Evolutionary conservation across 2,113 vertebrate species (phyloP).

Genomic region (Alethe castanea): DNA sequence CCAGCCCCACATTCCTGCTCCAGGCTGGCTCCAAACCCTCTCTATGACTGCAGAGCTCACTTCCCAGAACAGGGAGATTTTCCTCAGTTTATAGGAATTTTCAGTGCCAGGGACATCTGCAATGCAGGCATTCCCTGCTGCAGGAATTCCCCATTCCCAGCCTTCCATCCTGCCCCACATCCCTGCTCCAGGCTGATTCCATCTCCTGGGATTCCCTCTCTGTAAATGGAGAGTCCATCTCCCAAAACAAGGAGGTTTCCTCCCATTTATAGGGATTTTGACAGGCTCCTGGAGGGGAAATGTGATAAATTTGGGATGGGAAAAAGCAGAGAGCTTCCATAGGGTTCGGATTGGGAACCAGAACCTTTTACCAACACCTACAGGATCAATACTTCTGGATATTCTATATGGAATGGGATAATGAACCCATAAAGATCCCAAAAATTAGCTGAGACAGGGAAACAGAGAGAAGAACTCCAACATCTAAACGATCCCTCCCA

Average conservation of each 20-base stretch:
- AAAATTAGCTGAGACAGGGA: not conserved
- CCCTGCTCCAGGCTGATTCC: not conserved
- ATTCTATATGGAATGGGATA: not conserved
- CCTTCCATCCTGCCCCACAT: not conserved
- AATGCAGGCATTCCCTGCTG: rapidly evolving
- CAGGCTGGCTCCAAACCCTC: not conserved
- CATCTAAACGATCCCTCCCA: not conserved
- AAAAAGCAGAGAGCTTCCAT: not conserved
- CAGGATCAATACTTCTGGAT: not conserved
- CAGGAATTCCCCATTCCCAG: not conserved
- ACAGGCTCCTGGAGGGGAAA: not conserved
- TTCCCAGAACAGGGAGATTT: not conserved
- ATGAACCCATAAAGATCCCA: not conserved
- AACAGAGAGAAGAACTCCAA: not conserved
- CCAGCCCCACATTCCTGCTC: not conserved
- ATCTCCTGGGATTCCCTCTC: not conserved
- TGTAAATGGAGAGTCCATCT: not conserved
- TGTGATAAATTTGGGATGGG: not conserved
- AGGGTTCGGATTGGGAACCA: not conserved
- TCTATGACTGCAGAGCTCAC: not conserved
- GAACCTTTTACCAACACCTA: not conserved
- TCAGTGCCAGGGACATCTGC: not conserved
- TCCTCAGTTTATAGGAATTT: not conserved
- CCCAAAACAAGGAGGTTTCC: not conserved
- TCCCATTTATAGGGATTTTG: not conserved